phyloP scores from a whole-genome alignment of 2,888 invertebrate genomes.

The Hybos culiciformis region DNA sequence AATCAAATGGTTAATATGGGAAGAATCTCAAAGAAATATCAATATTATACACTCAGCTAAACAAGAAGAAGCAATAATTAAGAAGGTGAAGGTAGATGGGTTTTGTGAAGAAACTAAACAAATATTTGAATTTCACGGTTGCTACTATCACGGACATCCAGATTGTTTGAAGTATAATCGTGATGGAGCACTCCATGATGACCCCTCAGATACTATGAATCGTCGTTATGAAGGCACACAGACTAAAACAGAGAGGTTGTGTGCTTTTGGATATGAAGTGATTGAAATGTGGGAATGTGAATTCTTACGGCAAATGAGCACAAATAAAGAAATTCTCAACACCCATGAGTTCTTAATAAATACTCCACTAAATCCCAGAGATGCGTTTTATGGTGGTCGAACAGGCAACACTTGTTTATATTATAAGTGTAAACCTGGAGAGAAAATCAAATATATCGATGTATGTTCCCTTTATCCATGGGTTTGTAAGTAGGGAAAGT shows the following conservation, averaged over 20 bases:
- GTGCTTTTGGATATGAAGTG: neutral
- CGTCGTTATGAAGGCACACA: neutral
- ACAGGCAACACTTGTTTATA: constrained; percentile 15
- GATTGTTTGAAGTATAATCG: neutral
- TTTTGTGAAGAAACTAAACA: neutral
- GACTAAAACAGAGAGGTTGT: constrained; percentile 4
- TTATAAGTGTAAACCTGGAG: constrained; percentile 14
- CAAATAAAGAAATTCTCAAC: neutral
- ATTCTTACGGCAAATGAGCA: too few species aligned
- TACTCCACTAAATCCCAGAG: constrained; percentile 16
- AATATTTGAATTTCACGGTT: neutral
- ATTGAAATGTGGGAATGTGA: too few species aligned
- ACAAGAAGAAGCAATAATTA: neutral
- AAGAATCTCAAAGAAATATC: too few species aligned
- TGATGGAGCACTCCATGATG: neutral
- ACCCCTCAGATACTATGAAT: neutral
- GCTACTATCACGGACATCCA: constrained; percentile 6
- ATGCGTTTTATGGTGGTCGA: constrained; percentile 20
- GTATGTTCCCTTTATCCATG: constrained; percentile 21
- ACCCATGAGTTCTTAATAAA: neutral
- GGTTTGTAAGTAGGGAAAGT: constrained; percentile 18
- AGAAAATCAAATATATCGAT: constrained; percentile 19
- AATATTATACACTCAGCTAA: neutral
- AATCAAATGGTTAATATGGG: neutral
- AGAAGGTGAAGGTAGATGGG: neutral